Evolutionary conservation across 2,888 invertebrate genomes (phyloP), one percentile per base, ranked within the genome.

Genomic region (Acronicta aceris): DNA sequence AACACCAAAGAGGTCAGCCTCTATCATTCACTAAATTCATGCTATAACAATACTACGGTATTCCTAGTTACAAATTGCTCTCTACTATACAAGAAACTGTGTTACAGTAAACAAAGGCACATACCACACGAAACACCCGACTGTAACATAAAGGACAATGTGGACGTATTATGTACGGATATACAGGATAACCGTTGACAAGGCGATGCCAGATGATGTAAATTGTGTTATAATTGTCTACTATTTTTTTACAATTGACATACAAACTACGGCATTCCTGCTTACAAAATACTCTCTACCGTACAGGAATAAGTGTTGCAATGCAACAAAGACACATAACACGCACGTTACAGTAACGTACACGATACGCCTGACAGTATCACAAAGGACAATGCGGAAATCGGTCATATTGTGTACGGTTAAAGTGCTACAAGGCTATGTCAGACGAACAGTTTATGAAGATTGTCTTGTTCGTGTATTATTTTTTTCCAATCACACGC

Each of bases 41-140:
- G n/a, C n/a, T n/a, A n/a, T n/a, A n/a, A n/a, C 27, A 7, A 27
- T 1, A 27, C 27, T 27, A 27, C 4, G 16, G 27, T 2, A 36
- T 15, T 17, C 21, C 38, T 53, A 52, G 48, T 33, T 49, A 62
- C 56, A 67, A 67, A 65, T 69, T 65, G 42, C 40, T 21, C 12
- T 50, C 36, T 46, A 9, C 16, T n/a, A 10, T 52, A 12, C 17
- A 65, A 54, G 65, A 52, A 71, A 46, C 42, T 55, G 21, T 12
- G 41, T 21, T 56, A 56, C 30, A 21, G 30, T 40, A 47, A 41
- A 68, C 65, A 71, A 56, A 59, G 49, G 40, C 38, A 51, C 42
- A 55, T 58, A 45, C 17, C 36, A 68, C n/a, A 21, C 21, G 21
- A 3, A 3, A 21, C 21, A 21, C 2, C 4, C n/a, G n/a, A 21